Evolutionary conservation across 2,888 invertebrate species (phyloP), one percentile per base, ranked within the genome.

Genomic region (Ecliptopera silaceata): DNA sequence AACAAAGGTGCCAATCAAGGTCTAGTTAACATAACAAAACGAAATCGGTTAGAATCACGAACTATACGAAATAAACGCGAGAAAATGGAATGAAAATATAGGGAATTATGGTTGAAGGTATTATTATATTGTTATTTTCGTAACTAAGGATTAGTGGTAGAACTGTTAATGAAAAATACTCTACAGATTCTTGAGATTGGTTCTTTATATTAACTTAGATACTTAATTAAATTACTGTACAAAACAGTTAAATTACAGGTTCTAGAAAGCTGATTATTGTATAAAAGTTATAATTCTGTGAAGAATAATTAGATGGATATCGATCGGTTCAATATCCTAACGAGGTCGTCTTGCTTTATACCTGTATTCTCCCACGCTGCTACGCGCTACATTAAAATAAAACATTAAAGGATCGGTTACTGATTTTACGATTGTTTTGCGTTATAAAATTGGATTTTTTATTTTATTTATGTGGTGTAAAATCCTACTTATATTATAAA

Each of bases 321-420:
- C 13, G 42, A 3, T 26, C 15, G 20, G 36, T 20, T 46, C 22
- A 62, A 59, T 38, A 39, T 34, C 51, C 56, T 59, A 4, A 13
- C 54, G 45, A 62, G 54, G 56, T 54, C 50, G 51, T 10, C 45
- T 53, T 18, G 49, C 55, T 58, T 31, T 57, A 36, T 22, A 26
- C 31, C 26, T 54, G 51, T 57, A 59, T 52, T 57, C 42, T 63
- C 63, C 63, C 63, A 63, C 59, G 59, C 49, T 51, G 32, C 51
- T 52, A 62, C 56, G 26, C 50, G n/a, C n/a, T n/a, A n/a, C 12
- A 42, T 13, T 49, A 52, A 22, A 51, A 36, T 32, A 56, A 56
- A 51, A 31, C 47, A 38, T 29, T 18, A 39, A 18, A 39, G 17
- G 12, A 48, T 29, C 11, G 39, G 12, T 48, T 39, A 43, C 34